These are phyloP conservation scores for Amphibalanus amphitrite DNA, from an alignment of 1,140 invertebrate species.

Conservation along the genomic window DNA sequence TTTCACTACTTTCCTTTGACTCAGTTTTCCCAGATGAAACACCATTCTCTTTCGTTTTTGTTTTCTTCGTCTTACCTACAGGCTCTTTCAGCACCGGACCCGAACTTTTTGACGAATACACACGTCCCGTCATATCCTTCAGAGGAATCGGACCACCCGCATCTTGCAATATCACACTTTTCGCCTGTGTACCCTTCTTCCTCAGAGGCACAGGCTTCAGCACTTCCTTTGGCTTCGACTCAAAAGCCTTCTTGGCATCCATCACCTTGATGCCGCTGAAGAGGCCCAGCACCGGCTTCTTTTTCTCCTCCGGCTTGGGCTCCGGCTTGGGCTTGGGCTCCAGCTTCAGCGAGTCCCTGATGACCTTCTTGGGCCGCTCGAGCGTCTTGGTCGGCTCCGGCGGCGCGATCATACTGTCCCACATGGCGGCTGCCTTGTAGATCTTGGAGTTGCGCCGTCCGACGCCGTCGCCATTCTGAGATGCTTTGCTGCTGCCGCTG, in stretches of 20 bases:
- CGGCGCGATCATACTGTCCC: constrained; percentile 13
- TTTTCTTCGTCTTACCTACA: not conserved
- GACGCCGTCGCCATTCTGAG: not conserved
- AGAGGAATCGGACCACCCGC: not conserved
- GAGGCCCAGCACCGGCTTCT: not conserved
- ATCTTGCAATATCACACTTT: constrained; percentile 10
- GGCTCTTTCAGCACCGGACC: not conserved
- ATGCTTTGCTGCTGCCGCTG: not conserved
- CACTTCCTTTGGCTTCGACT: constrained; percentile 17
- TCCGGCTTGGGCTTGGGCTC: not conserved
- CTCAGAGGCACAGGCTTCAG: constrained; percentile 10
- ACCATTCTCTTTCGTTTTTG: not conserved
- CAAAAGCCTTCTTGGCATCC: constrained; percentile 22
- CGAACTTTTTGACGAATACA: not conserved
- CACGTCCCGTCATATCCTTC: not conserved
- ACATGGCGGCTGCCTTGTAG: constrained; percentile 18
- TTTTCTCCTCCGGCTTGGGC: constrained; percentile 7
- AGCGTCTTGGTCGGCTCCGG: constrained; percentile 8
- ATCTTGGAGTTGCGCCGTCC: constrained; percentile 16
- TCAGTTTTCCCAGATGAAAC: not conserved
- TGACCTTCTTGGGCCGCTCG: constrained; percentile 16
- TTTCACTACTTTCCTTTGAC: not conserved
- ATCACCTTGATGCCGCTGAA: constrained; percentile 17
- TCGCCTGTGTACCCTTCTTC: constrained; percentile 12
- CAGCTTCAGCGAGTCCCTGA: constrained; percentile 5